Evolutionary conservation across 2,797 vertebrate genomes (phyloP).

Genomic region (Clarias fuscus): DNA sequence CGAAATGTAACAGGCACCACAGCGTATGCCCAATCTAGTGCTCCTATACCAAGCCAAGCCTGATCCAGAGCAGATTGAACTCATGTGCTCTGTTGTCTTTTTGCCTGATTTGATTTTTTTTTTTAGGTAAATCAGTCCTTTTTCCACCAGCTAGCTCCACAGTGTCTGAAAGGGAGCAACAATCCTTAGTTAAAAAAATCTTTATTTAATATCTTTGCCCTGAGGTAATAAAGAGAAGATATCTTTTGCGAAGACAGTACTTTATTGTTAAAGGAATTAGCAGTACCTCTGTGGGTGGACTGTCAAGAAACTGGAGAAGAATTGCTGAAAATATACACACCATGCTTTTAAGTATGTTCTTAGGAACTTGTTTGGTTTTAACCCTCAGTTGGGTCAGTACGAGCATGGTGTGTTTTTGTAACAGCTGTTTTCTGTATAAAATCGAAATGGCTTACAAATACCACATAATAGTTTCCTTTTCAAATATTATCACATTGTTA

Average conservation of each 20-base stretch:
- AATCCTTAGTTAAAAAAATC: conserved; percentile 49
- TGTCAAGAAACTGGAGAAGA: background rate
- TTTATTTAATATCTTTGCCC: conserved; percentile 46
- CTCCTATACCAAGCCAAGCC: background rate
- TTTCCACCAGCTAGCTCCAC: conserved; percentile 18
- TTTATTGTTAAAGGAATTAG: conserved; percentile 33
- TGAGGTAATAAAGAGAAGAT: conserved; percentile 40
- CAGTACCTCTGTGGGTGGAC: background rate
- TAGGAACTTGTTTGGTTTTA: background rate
- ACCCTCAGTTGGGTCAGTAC: background rate
- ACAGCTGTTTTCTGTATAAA: background rate
- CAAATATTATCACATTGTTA: background rate
- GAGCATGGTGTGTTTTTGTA: background rate
- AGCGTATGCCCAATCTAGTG: conserved; percentile 8
- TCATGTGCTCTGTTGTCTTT: background rate
- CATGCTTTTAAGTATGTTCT: conserved; percentile 18
- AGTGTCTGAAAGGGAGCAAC: conserved; percentile 22
- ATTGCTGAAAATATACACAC: conserved; percentile 35
- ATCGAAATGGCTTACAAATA: background rate
- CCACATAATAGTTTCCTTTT: background rate
- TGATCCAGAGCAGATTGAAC: background rate
- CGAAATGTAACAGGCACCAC: background rate
- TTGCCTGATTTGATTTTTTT: background rate
- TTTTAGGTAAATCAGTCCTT: conserved; percentile 19
- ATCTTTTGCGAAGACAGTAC: conserved; percentile 32